phyloP scores from a whole-genome alignment of 2,888 invertebrate species.

The Atethmia centrago region DNA sequence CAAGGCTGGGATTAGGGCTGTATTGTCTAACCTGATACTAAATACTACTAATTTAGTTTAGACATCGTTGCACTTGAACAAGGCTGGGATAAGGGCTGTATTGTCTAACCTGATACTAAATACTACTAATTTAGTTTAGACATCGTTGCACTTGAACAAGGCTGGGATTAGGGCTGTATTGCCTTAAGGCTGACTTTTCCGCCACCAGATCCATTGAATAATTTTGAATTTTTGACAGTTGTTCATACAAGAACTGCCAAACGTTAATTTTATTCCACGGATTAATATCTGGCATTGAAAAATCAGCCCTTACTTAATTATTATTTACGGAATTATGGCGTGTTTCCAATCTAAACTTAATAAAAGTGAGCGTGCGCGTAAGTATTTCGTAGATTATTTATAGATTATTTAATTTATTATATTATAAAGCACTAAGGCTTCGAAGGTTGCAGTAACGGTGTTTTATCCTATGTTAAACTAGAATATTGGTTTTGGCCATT shows the following conservation, averaged over 20 bases:
- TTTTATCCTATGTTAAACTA: constrained; percentile 1
- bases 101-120: too few relatives aligned
- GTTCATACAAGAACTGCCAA: neutral
- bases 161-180: neutral
- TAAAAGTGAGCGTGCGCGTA: constrained; percentile 15
- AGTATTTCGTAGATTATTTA: constrained; percentile 22
- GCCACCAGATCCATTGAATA: neutral
- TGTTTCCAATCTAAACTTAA: constrained; percentile 26
- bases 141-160: neutral
- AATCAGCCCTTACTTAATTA: neutral
- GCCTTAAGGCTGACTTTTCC: neutral
- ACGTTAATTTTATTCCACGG: neutral
- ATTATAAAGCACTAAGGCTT: constrained; percentile 1
- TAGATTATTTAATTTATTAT: constrained; percentile 27
- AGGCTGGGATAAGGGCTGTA: too few relatives aligned
- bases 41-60: too few relatives aligned
- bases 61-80: too few relatives aligned
- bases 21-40: too few relatives aligned
- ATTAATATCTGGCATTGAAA: neutral
- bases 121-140: too few relatives aligned
- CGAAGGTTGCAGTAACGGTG: constrained; percentile 9
- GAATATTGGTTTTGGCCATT: neutral
- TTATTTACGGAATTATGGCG: constrained; percentile 29
- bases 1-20: neutral
- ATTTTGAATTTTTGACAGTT: neutral